A percentile compares a stretch with the other conserved stretches of the same genome.
Evolutionary conservation across 2,797 vertebrate genomes (phyloP).

Genomic region (Peromyscus aztecus): DNA sequence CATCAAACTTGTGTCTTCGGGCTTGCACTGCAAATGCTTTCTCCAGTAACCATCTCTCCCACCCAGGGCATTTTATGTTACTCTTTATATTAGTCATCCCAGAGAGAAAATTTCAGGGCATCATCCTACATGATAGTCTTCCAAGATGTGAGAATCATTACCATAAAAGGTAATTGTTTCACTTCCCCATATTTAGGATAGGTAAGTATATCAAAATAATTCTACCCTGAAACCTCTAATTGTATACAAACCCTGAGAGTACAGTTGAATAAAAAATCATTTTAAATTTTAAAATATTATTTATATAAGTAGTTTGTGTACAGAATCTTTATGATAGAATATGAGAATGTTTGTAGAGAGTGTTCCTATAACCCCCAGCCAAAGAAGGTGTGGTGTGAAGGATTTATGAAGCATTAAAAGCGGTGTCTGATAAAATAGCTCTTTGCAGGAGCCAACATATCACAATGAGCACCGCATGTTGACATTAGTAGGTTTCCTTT

Average conservation of each 20-base stretch:
- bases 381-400: neutral
- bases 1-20: neutral
- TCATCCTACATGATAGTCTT: neutral
- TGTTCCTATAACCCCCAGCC: neutral
- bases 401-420: conserved; percentile 42
- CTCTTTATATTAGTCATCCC: neutral
- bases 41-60: too few species aligned
- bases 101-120: neutral
- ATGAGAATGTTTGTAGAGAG: neutral
- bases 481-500: neutral
- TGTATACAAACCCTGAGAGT: neutral
- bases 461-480: neutral
- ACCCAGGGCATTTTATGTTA: neutral
- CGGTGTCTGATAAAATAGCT: neutral
- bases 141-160: conserved; percentile 22
- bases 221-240: neutral
- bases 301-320: neutral
- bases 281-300: conserved; percentile 23
- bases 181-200: neutral
- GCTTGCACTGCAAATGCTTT: neutral
- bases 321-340: neutral
- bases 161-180: neutral
- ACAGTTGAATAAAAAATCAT: neutral
- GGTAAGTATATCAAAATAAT: neutral
- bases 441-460: neutral